Conservation (phyloP, 2,113 vertebrate genomes). For the Furnarius figulus region DNA sequence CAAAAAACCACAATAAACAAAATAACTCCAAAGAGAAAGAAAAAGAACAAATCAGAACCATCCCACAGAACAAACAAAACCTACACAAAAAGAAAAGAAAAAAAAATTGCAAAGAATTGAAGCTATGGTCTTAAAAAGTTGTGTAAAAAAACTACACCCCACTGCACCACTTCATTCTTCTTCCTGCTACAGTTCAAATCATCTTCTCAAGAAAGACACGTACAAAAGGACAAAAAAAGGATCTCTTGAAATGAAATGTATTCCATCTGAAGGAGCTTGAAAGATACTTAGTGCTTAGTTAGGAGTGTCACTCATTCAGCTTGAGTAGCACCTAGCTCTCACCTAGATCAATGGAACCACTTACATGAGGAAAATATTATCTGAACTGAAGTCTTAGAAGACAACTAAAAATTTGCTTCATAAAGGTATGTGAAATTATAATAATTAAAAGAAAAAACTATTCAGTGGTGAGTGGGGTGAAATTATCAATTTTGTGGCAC, state of each 20-base stretch:
- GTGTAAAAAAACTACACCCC: neutral
- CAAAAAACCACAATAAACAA: neutral
- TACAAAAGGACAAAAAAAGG: neutral
- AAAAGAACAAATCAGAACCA: neutral
- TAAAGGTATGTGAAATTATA: neutral
- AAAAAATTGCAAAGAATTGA: neutral
- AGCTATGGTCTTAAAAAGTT: neutral
- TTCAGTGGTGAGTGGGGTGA: neutral
- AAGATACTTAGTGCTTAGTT: neutral
- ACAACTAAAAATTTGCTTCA: neutral
- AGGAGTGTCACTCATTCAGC: neutral
- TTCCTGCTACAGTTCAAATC: neutral
- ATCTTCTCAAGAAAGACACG: neutral
- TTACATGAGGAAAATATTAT: neutral
- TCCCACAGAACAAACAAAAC: neutral
- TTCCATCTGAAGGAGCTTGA: slow-evolving; percentile 1
- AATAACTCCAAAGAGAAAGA: neutral
- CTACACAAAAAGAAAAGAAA: neutral
- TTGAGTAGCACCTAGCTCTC: slow-evolving; percentile 13
- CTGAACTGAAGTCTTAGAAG: neutral
- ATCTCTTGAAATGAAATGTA: neutral
- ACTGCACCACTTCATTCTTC: neutral
- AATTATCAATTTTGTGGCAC: neutral
- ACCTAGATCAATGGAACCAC: neutral
- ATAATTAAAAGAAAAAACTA: neutral